Conservation (phyloP, 2,888 invertebrate genomes). For the Aporophyla nigra region DNA sequence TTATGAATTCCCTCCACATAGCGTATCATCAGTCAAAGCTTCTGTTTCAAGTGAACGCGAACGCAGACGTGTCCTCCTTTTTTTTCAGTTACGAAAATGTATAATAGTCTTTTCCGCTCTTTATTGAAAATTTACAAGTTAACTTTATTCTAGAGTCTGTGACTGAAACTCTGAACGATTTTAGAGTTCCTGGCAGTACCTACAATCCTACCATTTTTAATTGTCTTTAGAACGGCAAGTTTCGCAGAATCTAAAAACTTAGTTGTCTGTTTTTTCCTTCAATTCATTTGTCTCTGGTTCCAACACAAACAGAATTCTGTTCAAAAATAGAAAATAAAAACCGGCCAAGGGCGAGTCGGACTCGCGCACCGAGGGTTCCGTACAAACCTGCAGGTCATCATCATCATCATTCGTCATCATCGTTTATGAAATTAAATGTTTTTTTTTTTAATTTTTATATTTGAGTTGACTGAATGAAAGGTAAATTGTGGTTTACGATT, state of each 20-base stretch:
- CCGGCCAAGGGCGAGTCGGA: no score
- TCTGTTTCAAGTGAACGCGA: constrained; percentile 48
- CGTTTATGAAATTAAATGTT: no score
- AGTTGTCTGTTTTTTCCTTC: constrained; percentile 15
- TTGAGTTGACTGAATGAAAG: no score
- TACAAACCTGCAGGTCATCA: no score
- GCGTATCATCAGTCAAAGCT: constrained; percentile 57
- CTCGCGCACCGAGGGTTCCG: no score
- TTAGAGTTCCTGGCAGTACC: background rate
- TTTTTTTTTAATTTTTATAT: no score
- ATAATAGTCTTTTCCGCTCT: constrained; percentile 32
- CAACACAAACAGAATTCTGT: constrained; percentile 34
- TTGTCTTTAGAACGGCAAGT: constrained; percentile 21
- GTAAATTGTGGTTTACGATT: no score
- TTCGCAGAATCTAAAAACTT: constrained; percentile 23
- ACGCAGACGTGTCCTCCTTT: constrained; percentile 35
- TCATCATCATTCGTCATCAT: no score
- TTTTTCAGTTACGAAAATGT: constrained; percentile 47
- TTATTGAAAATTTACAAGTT: constrained; percentile 16
- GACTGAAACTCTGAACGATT: background rate
- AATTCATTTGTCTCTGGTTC: constrained; percentile 41
- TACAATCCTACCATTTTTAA: constrained; percentile 18
- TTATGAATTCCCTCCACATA: constrained; percentile 59
- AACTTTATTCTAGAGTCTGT: constrained; percentile 2
- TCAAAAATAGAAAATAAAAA: constrained; percentile 30